Percentiles rank a stretch among this genome's conserved stretches.
These are phyloP conservation scores for Stegana nigrithorax DNA, from an alignment of 2,888 invertebrate genomes.

Conservation along the genomic window DNA sequence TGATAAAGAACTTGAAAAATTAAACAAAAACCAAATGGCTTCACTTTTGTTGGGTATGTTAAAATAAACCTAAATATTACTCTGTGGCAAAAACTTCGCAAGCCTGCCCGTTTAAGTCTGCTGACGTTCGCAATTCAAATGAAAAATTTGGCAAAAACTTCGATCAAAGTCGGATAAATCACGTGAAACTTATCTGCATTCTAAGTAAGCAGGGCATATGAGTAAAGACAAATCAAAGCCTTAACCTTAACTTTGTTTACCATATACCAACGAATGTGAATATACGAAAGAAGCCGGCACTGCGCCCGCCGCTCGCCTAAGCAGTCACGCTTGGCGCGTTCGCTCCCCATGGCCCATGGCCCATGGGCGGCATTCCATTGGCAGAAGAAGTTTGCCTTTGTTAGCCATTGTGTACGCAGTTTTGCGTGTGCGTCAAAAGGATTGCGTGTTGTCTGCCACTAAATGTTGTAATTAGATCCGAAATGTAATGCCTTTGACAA, in stretches of 20 bases:
- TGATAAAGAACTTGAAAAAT: not conserved
- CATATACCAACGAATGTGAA: too few species aligned
- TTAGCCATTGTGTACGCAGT: constrained; percentile 4
- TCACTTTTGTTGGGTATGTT: constrained; percentile 19
- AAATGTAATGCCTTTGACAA: constrained; percentile 52
- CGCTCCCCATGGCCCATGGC: too few species aligned
- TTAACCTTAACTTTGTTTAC: not conserved
- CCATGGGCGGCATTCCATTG: too few species aligned
- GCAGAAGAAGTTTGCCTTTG: too few species aligned
- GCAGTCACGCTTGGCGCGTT: not conserved
- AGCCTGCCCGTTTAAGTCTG: too few species aligned
- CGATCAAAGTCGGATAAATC: too few species aligned
- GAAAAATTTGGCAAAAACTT: too few species aligned
- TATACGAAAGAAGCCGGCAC: too few species aligned
- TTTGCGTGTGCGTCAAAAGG: not conserved
- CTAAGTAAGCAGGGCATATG: too few species aligned
- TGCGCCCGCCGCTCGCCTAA: too few species aligned
- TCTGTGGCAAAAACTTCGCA: not conserved
- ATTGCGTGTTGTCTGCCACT: constrained; percentile 50
- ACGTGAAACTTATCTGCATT: too few species aligned
- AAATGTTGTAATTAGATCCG: constrained; percentile 54
- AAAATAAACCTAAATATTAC: not conserved
- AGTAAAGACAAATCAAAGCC: not conserved
- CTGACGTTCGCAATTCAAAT: too few species aligned
- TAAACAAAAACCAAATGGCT: constrained; percentile 23